Base-by-base conservation (phyloP, 2,113 vertebrate species). In the Plectropomus leopardus region DNA sequence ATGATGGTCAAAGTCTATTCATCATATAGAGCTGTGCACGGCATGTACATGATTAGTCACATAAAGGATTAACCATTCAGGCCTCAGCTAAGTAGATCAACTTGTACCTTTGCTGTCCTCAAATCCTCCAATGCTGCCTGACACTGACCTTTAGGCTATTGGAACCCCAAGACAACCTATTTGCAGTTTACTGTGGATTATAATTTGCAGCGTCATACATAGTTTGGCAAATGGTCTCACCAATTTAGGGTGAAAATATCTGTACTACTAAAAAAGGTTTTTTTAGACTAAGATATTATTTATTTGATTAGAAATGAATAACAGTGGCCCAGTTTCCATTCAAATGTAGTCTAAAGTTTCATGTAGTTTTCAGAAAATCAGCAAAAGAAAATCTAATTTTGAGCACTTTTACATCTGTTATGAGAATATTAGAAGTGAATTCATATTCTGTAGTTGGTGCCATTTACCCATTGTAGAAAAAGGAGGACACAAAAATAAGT, bases 51-150 rank as follows among this genome's bases (percentile, higher is more conserved):
- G 69, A 68, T 84, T 80, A 82, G 83, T 75, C 59, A 61, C 58
- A 66, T 66, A 11, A 48, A 74, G 72, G 88, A 93, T 92, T 91
- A 88, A 68, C 72, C 69, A 84, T 69, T 80, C 63, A 83, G 77
- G 81, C 42, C 61, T 47, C 9, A 26, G 68, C 48, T 88, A 90
- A 91, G 87, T 76, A 87, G 89, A 88, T 92, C 80, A 87, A 82
- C 83, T 77, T 85, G 76, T 69, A 76, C 61, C 59, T 84, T 80
- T 82, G 61, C 70, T 84, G 84, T 77, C 80, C 78, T 89, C 51
- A 80, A 86, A 82, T 57, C 65, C 71, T 74, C 23, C 58, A 78
- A n/a, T 61, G 47, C 55, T 47, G 1, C 36, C 81, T 16, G 57
- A 75, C 42, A 68, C 42, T 36, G 85, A 84, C 44, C 68, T 86